A percentile compares a stretch with the other conserved stretches of the same genome.
phyloP scores from a whole-genome alignment of 1,140 invertebrate species.

The Bicyclus anynana region DNA sequence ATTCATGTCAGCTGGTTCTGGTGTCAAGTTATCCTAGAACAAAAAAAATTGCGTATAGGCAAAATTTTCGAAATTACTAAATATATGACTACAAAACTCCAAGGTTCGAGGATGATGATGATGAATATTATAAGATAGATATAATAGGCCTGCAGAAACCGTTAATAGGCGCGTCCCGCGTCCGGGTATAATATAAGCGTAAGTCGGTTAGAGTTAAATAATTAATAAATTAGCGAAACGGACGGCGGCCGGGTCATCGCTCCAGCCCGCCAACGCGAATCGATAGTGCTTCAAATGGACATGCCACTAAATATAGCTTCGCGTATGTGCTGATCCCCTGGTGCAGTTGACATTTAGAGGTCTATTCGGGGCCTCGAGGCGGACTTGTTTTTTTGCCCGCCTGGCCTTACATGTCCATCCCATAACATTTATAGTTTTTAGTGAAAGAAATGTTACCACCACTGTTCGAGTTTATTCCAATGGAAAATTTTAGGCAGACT shows the following conservation, averaged over 20 bases:
- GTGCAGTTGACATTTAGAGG: conserved; percentile 28
- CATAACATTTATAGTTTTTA: background rate
- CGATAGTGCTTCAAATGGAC: conserved; percentile 71
- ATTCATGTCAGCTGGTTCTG: conserved; percentile 82
- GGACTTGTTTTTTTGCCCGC: conserved; percentile 9
- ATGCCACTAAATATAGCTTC: conserved; percentile 61
- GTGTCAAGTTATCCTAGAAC: conserved; percentile 85
- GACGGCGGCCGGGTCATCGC: conserved; percentile 58
- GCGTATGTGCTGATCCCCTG: conserved; percentile 37
- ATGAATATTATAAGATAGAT: no score
- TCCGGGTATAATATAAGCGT: conserved; percentile 25
- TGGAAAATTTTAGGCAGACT: background rate
- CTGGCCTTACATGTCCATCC: background rate
- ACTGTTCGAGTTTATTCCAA: background rate
- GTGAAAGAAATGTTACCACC: background rate
- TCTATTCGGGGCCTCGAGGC: conserved; percentile 11
- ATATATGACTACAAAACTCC: no score
- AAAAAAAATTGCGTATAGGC: no score
- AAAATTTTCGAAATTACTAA: no score
- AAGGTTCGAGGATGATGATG: no score
- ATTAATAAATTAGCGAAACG: conserved; percentile 73
- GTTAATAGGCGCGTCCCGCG: no score
- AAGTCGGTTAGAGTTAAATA: conserved; percentile 52
- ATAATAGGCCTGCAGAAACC: no score
- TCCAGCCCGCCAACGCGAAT: conserved; percentile 56